Conservation (phyloP, 2,888 invertebrate species). For the Amblyteles armatorius region DNA sequence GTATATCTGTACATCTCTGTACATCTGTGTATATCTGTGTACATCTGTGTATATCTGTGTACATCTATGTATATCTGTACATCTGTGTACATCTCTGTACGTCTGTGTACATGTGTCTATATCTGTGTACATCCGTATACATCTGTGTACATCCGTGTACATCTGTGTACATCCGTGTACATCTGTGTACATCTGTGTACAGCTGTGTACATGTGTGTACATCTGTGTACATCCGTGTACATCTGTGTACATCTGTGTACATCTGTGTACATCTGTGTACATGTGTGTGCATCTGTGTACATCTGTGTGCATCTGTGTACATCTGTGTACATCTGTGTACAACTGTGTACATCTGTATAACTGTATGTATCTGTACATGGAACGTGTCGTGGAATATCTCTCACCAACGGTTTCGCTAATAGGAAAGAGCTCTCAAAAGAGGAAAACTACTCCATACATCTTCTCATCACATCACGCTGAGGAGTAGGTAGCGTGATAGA, state of each 20-base stretch:
- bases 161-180: background rate
- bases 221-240: background rate
- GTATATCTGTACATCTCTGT: background rate
- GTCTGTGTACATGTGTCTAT: background rate
- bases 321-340: no score
- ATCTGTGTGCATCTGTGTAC: no score
- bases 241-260: background rate
- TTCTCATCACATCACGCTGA: background rate
- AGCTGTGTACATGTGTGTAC: no score
- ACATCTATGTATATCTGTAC: background rate
- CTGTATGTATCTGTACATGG: background rate
- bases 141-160: no score
- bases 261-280: no score
- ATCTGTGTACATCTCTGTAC: background rate
- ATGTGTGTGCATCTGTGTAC: background rate
- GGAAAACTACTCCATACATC: conserved; percentile 43
- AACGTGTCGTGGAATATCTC: background rate
- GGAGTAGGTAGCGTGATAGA: background rate
- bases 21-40: background rate
- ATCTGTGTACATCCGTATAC: no score
- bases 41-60: background rate
- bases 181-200: background rate
- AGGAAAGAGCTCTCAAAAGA: conserved; percentile 23
- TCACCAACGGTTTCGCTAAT: background rate
- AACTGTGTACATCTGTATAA: background rate